phyloP scores from a whole-genome alignment of 1,140 invertebrate species.

The Panagrolaimus sp. region DNA sequence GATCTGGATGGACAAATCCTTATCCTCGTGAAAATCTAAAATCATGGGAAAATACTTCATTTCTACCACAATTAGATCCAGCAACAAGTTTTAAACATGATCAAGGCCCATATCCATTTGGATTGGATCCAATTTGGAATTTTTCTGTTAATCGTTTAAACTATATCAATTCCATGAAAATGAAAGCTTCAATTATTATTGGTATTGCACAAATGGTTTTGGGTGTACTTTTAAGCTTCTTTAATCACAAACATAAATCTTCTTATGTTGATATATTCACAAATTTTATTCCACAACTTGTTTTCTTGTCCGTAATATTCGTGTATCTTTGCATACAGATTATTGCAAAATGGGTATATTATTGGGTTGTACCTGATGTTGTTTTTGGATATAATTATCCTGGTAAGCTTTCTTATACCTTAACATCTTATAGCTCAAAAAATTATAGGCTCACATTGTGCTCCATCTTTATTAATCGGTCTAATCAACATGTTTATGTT shows the following conservation, averaged over 20 bases:
- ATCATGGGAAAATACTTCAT: neutral
- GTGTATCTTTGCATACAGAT: conserved; percentile 76
- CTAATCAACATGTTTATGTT: conserved; percentile 68
- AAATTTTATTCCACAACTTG: conserved; percentile 83
- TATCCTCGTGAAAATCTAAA: conserved; percentile 4
- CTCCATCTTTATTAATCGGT: conserved; percentile 66
- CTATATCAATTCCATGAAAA: conserved; percentile 93
- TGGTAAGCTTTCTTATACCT: conserved; percentile 49
- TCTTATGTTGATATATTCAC: conserved; percentile 68
- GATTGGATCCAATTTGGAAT: conserved; percentile 57
- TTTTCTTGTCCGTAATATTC: conserved; percentile 82
- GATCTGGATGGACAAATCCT: conserved; percentile 72
- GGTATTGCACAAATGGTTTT: conserved; percentile 94
- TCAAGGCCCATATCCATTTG: conserved; percentile 44
- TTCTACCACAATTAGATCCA: conserved; percentile 25
- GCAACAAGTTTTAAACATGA: conserved; percentile 11
- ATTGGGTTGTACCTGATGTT: conserved; percentile 65
- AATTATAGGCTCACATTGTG: conserved; percentile 60
- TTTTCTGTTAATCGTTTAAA: conserved; percentile 78
- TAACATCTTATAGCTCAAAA: neutral
- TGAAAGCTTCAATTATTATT: conserved; percentile 93
- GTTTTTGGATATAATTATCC: conserved; percentile 43
- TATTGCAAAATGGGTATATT: conserved; percentile 77
- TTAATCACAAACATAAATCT: conserved; percentile 65
- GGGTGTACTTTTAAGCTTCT: conserved; percentile 78